Base-by-base conservation (phyloP, 1,140 invertebrate species). In the Drosophila chauvacae region DNA sequence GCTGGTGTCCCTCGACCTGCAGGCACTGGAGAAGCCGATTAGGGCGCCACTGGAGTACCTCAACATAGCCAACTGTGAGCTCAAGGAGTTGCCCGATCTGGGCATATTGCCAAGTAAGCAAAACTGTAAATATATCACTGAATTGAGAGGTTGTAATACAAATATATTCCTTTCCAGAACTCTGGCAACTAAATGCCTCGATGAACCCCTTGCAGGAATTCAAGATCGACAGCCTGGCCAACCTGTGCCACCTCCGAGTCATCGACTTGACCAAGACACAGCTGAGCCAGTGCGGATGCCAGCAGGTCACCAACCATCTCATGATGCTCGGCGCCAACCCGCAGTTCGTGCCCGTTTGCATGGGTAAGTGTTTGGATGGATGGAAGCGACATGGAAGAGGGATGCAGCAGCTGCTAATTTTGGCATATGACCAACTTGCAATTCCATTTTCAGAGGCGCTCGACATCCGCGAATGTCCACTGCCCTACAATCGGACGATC, bases 11-110 rank as follows among this genome's bases (percentile, higher is more conserved):
- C 70, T 94, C 30, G 93, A 91, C 39, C 83, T 93, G 28, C 71
- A 75, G 35, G 47, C 47, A 10, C 72, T 94, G 60, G 90, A 91
- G 18, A 94, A 92, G 61, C 94, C 94, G 1, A 93, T 95, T 14
- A 88, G 82, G 68, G 94, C 94, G 3, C 94, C 94, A 4, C 77
- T 95, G 37, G 92, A 94, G 62, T 93, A 93, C 48, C 66, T 95
- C n/a, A 94, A 94, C 68, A 76, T 95, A 58, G 94, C 94, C n/a
- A 93, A 94, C 60, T 94, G 94, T 73, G 93, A 93, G 41, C 86
- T 95, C 42, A 81, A 93, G 60, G 76, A 91, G 39, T 72, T 95
- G 61, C 94, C 94, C 55, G 91, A 94, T 87, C 93, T 94, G 84
- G 94, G 94, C 26, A 85, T 93, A 57, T 33, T 95, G 39, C 94